A percentile compares a stretch with the other conserved stretches of the same genome.
phyloP scores from a whole-genome alignment of 2,113 vertebrate species.

The Lathamus discolor region DNA sequence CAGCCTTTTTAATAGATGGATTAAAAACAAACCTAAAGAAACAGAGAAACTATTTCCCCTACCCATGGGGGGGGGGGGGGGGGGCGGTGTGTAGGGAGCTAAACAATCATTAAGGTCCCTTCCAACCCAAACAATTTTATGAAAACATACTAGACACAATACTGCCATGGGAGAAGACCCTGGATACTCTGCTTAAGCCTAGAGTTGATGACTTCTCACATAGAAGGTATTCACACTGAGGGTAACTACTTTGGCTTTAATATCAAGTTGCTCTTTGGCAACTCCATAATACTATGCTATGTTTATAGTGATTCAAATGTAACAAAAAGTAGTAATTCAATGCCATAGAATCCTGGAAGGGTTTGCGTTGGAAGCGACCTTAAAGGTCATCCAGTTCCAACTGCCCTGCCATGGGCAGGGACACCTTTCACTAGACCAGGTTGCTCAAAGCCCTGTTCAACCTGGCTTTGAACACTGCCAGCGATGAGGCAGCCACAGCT shows the following conservation, averaged over 20 bases:
- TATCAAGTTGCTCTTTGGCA: neutral
- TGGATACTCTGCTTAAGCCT: neutral
- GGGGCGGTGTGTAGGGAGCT: neutral
- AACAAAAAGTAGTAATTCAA: neutral
- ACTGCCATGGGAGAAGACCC: neutral
- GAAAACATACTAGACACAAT: neutral
- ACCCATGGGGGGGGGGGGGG: too few relatives aligned
- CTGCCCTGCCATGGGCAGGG: too few relatives aligned
- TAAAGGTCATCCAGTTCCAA: too few relatives aligned
- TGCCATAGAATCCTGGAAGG: neutral
- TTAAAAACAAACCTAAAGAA: too few relatives aligned
- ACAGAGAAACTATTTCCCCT: too few relatives aligned
- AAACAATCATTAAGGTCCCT: neutral
- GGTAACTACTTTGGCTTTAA: neutral
- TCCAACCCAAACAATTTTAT: neutral
- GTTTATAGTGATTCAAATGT: neutral
- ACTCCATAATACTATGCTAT: neutral
- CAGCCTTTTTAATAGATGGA: too few relatives aligned
- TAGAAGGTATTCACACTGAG: neutral
- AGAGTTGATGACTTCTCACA: neutral
- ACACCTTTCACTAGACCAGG: too few relatives aligned
- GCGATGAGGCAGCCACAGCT: too few relatives aligned
- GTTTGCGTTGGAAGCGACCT: too few relatives aligned
- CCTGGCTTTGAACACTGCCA: too few relatives aligned
- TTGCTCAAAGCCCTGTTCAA: too few relatives aligned